A percentile compares a stretch with the other conserved stretches of the same genome.
phyloP scores from a whole-genome alignment of 2,888 invertebrate genomes.

The Pediacus dermestoides region DNA sequence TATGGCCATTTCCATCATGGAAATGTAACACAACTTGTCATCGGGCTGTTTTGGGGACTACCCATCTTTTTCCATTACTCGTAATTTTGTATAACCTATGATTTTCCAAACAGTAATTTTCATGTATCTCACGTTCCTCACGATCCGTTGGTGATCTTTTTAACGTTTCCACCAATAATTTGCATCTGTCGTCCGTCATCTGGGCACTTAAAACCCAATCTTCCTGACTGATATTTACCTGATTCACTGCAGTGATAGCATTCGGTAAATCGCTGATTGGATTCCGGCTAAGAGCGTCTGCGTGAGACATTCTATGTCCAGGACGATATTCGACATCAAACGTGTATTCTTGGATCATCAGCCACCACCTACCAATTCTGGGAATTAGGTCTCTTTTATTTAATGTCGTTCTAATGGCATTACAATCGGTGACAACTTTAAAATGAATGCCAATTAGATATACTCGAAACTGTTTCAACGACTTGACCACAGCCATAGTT shows the following conservation, averaged over 20 bases:
- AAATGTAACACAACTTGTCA: conserved; percentile 22
- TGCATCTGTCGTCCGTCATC: conserved; percentile 17
- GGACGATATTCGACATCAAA: conserved; percentile 21
- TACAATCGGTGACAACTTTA: conserved; percentile 37
- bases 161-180: conserved; percentile 12
- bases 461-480: conserved; percentile 36
- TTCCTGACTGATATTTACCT: conserved; percentile 13
- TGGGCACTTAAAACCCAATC: conserved; percentile 23
- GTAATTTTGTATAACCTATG: conserved; percentile 14
- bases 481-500: conserved; percentile 37
- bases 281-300: conserved; percentile 25
- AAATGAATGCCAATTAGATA: conserved; percentile 36
- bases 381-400: conserved; percentile 34
- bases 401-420: conserved; percentile 30
- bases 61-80: conserved; percentile 24
- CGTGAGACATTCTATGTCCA: conserved; percentile 19
- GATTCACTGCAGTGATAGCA: too few species aligned
- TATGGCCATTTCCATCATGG: conserved; percentile 44
- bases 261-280: conserved; percentile 16
- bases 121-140: conserved; percentile 12
- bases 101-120: conserved; percentile 13
- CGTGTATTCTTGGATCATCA: conserved; percentile 15
- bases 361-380: conserved; percentile 32
- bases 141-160: conserved; percentile 16
- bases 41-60: conserved; percentile 38